Conservation (phyloP, 2,113 vertebrate species). For the Lamprologus speciosus region DNA sequence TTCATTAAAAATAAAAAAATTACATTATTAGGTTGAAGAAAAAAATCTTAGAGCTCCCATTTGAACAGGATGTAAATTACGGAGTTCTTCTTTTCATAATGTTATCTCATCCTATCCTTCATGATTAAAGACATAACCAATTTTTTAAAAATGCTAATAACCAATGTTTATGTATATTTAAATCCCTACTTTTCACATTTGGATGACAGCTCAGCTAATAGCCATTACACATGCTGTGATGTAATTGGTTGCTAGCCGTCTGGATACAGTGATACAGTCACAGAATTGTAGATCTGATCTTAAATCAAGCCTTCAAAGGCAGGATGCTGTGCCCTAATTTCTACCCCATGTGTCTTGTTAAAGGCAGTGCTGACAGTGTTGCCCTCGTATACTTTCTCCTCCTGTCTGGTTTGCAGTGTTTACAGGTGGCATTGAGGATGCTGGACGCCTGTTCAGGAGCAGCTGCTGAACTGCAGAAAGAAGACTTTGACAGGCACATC, state of each 20-base stretch:
- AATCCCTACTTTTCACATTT: neutral
- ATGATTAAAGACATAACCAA: neutral
- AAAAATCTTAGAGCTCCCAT: neutral
- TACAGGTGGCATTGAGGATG: constrained; percentile 76
- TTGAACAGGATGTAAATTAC: neutral
- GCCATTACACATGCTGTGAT: neutral
- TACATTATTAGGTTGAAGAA: neutral
- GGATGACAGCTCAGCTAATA: neutral
- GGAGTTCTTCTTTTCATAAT: neutral
- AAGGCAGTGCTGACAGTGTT: neutral
- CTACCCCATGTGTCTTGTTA: neutral
- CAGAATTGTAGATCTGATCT: neutral
- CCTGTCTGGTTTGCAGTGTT: constrained; percentile 66
- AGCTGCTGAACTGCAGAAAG: constrained; percentile 75
- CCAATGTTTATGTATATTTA: neutral
- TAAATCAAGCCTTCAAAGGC: neutral
- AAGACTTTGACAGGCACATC: constrained; percentile 83
- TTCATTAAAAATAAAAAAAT: neutral
- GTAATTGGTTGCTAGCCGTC: neutral
- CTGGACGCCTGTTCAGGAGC: constrained; percentile 78
- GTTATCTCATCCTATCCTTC: neutral
- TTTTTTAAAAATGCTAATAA: neutral
- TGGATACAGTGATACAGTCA: neutral
- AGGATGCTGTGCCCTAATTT: neutral
- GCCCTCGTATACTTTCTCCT: neutral